Percentiles rank a stretch among this genome's conserved stretches.
These are phyloP conservation scores for Cheilosia variabilis DNA, from an alignment of 2,888 invertebrate genomes.

Conservation along the genomic window DNA sequence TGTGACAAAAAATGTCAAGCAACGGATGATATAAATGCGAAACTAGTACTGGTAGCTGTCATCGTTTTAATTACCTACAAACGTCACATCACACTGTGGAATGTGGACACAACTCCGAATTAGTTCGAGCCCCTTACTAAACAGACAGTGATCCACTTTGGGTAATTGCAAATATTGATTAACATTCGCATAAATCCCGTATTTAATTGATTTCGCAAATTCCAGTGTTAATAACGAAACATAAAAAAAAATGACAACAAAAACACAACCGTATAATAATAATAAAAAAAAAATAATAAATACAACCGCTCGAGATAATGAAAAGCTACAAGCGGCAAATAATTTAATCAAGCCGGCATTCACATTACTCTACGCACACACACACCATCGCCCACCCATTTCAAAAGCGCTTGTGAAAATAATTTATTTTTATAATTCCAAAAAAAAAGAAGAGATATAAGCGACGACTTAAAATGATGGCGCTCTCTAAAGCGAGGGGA, in stretches of 20 bases:
- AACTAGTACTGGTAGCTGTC: background rate
- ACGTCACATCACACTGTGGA: background rate
- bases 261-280: conserved; percentile 12
- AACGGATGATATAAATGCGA: background rate
- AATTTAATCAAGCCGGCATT: conserved; percentile 65
- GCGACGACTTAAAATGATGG: conserved; percentile 44
- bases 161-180: background rate
- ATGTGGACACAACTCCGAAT: background rate
- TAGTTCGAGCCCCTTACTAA: background rate
- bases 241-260: conserved; percentile 30
- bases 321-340: conserved; percentile 53
- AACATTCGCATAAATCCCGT: conserved; percentile 11
- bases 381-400: background rate
- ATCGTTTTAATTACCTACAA: background rate
- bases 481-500: background rate
- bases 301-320: conserved; percentile 26
- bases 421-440: conserved; percentile 64
- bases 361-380: conserved; percentile 15
- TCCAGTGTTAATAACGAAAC: conserved; percentile 19
- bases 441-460: conserved; percentile 45
- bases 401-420: conserved; percentile 27
- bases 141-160: background rate
- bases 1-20: background rate
- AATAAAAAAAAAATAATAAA: conserved; percentile 7
- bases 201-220: conserved; percentile 25